Conservation (phyloP, 2,113 vertebrate genomes). For the Xiphophorus maculatus region DNA sequence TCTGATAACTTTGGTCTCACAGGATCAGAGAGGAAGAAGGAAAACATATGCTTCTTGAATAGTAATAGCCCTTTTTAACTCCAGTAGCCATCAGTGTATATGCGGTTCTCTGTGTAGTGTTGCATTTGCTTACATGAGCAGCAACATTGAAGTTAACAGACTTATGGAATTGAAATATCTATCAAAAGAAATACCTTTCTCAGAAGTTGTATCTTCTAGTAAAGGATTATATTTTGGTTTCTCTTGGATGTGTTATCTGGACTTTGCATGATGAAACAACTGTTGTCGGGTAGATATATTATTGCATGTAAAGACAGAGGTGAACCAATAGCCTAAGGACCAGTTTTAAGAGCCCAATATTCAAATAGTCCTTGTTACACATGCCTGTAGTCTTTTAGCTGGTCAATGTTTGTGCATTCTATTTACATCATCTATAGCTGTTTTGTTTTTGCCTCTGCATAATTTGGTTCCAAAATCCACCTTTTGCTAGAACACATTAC, state of each 20-base stretch:
- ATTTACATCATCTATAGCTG: slow-evolving; percentile 2
- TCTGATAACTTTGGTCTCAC: slow-evolving; percentile 52
- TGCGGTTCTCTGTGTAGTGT: slow-evolving; percentile 14
- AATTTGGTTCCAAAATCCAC: not conserved
- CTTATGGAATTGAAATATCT: not conserved
- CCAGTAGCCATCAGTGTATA: slow-evolving; percentile 11
- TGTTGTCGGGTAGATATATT: slow-evolving; percentile 8
- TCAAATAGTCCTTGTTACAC: not conserved
- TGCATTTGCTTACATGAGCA: not conserved
- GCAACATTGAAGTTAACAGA: slow-evolving; percentile 2
- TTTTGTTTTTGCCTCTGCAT: slow-evolving; percentile 2
- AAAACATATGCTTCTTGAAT: slow-evolving; percentile 44
- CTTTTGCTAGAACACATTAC: slow-evolving; percentile 26
- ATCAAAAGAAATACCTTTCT: not conserved
- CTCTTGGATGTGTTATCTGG: not conserved
- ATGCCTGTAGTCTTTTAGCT: slow-evolving; percentile 6
- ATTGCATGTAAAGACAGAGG: slow-evolving; percentile 21
- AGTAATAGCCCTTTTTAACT: slow-evolving; percentile 36
- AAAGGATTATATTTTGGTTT: slow-evolving; percentile 17
- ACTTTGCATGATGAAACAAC: slow-evolving; percentile 7
- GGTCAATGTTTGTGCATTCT: slow-evolving; percentile 25
- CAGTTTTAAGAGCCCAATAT: slow-evolving; percentile 7
- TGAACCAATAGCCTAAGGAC: slow-evolving; percentile 31
- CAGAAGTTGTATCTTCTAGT: not conserved
- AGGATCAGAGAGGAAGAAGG: slow-evolving; percentile 32